Evolutionary conservation across 2,797 vertebrate genomes (phyloP), one percentile per base, ranked within the genome.

Genomic region (Gobionotothen gibberifrons): DNA sequence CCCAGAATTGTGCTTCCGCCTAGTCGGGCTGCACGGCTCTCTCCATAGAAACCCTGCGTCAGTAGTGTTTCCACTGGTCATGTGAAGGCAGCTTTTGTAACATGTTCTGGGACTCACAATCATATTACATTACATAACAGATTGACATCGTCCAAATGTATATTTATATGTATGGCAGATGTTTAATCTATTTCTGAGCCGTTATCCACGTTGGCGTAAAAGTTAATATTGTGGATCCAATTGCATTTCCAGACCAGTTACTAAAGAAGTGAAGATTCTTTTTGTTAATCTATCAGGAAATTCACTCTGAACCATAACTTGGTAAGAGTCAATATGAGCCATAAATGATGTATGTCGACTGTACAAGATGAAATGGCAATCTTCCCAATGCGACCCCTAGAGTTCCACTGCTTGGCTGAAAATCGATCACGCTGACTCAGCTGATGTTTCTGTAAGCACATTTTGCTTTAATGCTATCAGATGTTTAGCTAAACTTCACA

Each of bases 371-470:
- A 59, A 14, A 53, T 13, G 9, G 4, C 21, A n/a, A 4, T 42
- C 29, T 13, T 62, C 19, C 17, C 5, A 60, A 11, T 55, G 13
- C 10, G 12, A 36, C 49, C 5, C 2, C 19, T 26, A 19, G 8
- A 26, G 12, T 21, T 8, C 2, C 0, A 1, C 15, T 3, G 9
- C 44, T 32, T 54, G 2, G n/a, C 2, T 32, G 17, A 40, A 49
- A 49, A 3, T 32, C 32, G 7, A 59, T 19, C 1, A 65, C 17
- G 57, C 5, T 61, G 59, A 62, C 39, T 70, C 55, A 73, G 39
- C 60, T 43, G 47, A 40, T 69, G 43, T 39, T 74, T 71, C 32
- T 54, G 21, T 62, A 47, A 36, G 4, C 16, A 36, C 13, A 42
- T 58, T 66, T 19, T 36, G 10, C 69, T 70, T 51, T 19, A 56